Percentiles rank a stretch among this genome's conserved stretches.
phyloP scores from a whole-genome alignment of 2,113 vertebrate species.

The Acrocephalus arundinaceus region DNA sequence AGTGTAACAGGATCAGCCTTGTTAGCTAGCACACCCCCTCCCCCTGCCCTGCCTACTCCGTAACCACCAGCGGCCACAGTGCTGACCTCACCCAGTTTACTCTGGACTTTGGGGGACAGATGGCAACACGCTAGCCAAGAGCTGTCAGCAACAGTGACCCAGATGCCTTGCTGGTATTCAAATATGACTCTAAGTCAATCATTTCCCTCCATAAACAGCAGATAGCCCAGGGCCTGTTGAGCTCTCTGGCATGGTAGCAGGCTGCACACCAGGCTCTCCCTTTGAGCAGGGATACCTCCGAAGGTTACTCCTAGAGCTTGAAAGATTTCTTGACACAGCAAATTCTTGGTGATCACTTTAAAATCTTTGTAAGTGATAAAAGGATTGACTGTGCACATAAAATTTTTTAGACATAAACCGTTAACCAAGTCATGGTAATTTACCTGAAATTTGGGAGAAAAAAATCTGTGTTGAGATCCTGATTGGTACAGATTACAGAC shows the following conservation, averaged over 20 bases:
- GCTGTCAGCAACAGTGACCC: not conserved
- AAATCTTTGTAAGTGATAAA: not conserved
- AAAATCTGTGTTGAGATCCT: not conserved
- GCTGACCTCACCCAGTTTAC: not conserved
- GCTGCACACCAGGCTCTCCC: not conserved
- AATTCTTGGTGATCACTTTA: not conserved
- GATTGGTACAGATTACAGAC: not conserved
- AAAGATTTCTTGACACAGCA: not conserved
- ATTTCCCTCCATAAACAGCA: not conserved
- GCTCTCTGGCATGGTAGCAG: not conserved
- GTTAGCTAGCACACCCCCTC: accelerated
- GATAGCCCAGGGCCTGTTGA: not conserved
- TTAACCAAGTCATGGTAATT: not conserved
- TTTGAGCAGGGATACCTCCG: not conserved
- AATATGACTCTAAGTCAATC: not conserved
- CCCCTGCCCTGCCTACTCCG: not conserved
- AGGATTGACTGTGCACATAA: too few species aligned
- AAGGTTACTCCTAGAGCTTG: not conserved
- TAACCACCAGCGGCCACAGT: accelerated
- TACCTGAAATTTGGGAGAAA: not conserved
- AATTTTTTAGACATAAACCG: not conserved
- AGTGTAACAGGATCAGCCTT: not conserved
- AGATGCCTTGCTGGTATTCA: not conserved
- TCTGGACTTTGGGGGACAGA: not conserved
- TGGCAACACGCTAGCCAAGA: not conserved